phyloP scores from a whole-genome alignment of 1,140 invertebrate species.

The Procambarus virginalis region DNA sequence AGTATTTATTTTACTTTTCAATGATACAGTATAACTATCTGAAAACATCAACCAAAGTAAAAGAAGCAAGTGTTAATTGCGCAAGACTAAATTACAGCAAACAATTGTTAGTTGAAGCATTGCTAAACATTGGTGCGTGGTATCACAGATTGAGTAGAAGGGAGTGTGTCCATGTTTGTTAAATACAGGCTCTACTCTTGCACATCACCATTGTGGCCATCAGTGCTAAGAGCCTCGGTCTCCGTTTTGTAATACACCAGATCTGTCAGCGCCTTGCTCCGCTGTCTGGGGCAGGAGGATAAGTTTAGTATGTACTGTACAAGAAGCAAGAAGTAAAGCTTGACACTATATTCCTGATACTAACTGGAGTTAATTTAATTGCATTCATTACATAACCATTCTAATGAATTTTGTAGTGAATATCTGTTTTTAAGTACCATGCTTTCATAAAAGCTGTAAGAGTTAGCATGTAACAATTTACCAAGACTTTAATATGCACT shows the following conservation, averaged over 20 bases:
- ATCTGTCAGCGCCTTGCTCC: conserved; percentile 57
- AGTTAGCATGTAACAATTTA: no score
- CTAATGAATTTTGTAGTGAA: no score
- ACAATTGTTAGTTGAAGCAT: conserved; percentile 44
- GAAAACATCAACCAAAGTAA: conserved; percentile 7
- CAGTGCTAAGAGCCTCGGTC: conserved; percentile 48
- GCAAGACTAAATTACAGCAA: neutral
- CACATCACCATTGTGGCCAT: conserved; percentile 17
- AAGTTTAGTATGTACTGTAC: neutral
- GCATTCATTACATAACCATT: neutral
- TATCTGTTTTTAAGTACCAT: no score
- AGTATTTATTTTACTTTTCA: neutral
- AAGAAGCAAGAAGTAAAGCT: neutral
- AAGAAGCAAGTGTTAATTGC: conserved; percentile 15
- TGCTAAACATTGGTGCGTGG: conserved; percentile 46
- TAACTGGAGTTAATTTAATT: neutral
- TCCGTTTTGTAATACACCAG: conserved; percentile 64
- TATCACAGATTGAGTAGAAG: conserved; percentile 28
- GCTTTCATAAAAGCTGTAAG: no score
- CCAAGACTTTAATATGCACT: no score
- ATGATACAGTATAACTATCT: neutral
- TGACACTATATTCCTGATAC: neutral
- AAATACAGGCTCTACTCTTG: conserved; percentile 9
- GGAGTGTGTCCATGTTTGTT: conserved; percentile 15
- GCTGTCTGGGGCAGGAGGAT: conserved; percentile 54